Evolutionary conservation across 2,888 invertebrate species (phyloP), one percentile per base, ranked within the genome.

Genomic region (Agrotis ipsilon): DNA sequence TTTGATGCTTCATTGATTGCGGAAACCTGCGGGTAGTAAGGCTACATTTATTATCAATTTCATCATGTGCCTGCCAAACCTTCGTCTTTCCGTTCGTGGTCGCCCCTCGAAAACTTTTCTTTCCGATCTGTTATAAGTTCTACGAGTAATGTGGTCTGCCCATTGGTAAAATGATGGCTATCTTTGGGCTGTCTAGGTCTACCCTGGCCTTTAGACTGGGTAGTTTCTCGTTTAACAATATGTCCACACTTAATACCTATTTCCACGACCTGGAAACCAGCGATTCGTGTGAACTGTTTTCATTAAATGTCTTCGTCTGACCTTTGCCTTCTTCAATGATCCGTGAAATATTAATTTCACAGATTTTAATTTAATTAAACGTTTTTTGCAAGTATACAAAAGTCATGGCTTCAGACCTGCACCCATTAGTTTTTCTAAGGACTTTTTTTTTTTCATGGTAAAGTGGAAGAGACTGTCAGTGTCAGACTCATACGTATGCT

Each of bases 301-400:
- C 14, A 24, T 48, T 21, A 13, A 54, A 62, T 62, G 55, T 52
- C 39, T 52, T 21, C 9, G 13, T 3, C 24, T 80, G 75, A 65
- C 80, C 76, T 65, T 75, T 75, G 46, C 48, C 48, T 32, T 60
- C 52, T 68, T 64, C 64, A 46, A 49, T 65, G 27, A 68, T 51
- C 71, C 76, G 81, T 71, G 57, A 67, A 71, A 65, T 51, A 48
- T 27, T 52, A 45, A 66, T 80, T 69, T 59, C 54, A 74, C 58
- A 48, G 68, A 46, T 57, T 48, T n/a, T 63, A 63, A 75, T 60
- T 66, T 45, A 14, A 45, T 79, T 46, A 64, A 27, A 45, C 9
- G 39, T 39, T 70, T 60, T 62, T 66, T 60, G 19, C n/a, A 21
- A 13, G 7, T 3, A 48, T 19, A 45, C 5, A 0, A 16, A 11